phyloP scores from a whole-genome alignment of 2,797 vertebrate species.

The Xerus rutilus region DNA sequence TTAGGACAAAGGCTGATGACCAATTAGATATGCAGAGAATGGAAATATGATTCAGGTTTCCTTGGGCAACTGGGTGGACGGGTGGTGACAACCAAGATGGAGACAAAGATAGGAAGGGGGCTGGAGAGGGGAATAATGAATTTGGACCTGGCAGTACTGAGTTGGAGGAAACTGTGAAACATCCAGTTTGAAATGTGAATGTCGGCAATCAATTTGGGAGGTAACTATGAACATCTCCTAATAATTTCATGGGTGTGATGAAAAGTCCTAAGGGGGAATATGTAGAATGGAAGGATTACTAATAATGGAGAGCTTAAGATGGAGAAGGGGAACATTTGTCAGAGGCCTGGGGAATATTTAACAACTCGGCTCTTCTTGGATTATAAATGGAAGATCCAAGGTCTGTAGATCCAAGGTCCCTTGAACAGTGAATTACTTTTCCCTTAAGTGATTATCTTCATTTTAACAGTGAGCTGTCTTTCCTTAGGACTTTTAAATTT shows the following conservation, averaged over 20 bases:
- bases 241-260: background rate
- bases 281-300: background rate
- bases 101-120: background rate
- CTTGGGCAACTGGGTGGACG: background rate
- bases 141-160: background rate
- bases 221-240: no score
- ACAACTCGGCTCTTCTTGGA: background rate
- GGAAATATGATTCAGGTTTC: background rate
- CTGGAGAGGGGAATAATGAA: background rate
- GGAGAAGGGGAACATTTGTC: background rate
- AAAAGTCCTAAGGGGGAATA: background rate
- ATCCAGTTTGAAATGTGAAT: background rate
- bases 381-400: background rate
- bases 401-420: background rate
- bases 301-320: background rate
- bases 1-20: background rate
- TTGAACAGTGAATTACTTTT: background rate
- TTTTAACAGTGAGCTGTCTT: background rate
- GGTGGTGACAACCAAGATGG: background rate
- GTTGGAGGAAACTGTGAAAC: no score
- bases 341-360: background rate
- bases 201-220: background rate
- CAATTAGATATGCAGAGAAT: background rate
- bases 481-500: background rate
- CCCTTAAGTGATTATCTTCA: background rate